Evolutionary conservation across 2,888 invertebrate species (phyloP).

Genomic region (Amiota minor): DNA sequence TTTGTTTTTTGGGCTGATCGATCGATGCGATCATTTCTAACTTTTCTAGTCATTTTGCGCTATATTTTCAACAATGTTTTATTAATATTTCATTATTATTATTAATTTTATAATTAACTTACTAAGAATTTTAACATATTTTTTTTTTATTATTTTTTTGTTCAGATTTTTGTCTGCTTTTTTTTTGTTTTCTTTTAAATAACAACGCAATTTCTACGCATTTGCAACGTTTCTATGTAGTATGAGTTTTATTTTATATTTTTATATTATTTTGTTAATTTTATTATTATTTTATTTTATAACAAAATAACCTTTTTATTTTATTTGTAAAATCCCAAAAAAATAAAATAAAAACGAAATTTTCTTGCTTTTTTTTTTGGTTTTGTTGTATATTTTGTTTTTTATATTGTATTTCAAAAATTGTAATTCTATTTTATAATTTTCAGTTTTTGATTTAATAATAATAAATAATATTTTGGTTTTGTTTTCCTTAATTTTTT

Average conservation of each 20-base stretch:
- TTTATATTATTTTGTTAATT: conserved; percentile 43
- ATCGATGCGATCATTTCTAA: conserved; percentile 29
- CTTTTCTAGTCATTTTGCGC: conserved; percentile 49
- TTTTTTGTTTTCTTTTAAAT: conserved; percentile 27
- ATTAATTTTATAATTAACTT: conserved; percentile 33
- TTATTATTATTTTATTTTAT: not conserved
- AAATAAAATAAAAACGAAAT: no score
- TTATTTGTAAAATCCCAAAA: conserved; percentile 47
- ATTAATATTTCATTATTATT: conserved; percentile 42
- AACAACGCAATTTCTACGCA: conserved; percentile 28
- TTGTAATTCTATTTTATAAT: conserved; percentile 33
- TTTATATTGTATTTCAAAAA: conserved; percentile 35
- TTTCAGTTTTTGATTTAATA: conserved; percentile 51
- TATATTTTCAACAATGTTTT: conserved; percentile 62
- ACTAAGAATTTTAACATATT: conserved; percentile 30
- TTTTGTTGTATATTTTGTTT: conserved; percentile 6
- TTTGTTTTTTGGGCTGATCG: conserved; percentile 20
- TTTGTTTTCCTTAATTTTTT: no score
- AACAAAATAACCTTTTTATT: conserved; percentile 29
- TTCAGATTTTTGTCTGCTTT: conserved; percentile 24
- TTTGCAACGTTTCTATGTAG: conserved; percentile 17
- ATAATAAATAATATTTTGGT: conserved; percentile 13
- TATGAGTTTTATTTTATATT: conserved; percentile 19
- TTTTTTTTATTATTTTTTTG: conserved; percentile 16
- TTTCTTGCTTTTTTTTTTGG: conserved; percentile 48